These are phyloP conservation scores for Philhelius pedissequus DNA, from an alignment of 2,888 invertebrate species.

Conservation along the genomic window DNA sequence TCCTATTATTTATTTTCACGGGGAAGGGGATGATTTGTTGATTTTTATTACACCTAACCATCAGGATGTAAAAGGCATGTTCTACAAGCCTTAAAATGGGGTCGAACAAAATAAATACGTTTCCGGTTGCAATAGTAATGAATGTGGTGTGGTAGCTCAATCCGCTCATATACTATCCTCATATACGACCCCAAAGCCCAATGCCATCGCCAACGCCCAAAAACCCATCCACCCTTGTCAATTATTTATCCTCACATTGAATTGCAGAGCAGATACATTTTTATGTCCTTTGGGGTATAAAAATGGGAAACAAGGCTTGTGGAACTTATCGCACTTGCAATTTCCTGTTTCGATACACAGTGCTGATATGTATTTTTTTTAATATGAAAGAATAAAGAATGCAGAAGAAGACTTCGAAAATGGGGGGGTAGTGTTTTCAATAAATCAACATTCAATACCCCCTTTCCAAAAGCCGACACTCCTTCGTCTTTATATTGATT, in stretches of 20 bases:
- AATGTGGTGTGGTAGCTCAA: slow-evolving; percentile 21
- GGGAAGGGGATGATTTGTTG: slow-evolving; percentile 45
- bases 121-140: slow-evolving; percentile 46
- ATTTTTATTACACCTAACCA: slow-evolving; percentile 62
- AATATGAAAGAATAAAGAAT: not conserved
- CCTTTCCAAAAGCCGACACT: not conserved
- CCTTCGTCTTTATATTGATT: slow-evolving; percentile 37
- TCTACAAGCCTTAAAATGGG: slow-evolving; percentile 46
- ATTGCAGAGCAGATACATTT: slow-evolving; percentile 64
- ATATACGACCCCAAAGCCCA: not conserved
- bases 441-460: slow-evolving; percentile 62
- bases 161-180: not conserved
- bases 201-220: not conserved
- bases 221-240: slow-evolving; percentile 51
- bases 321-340: slow-evolving; percentile 67
- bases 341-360: slow-evolving; percentile 37
- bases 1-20: slow-evolving; percentile 63
- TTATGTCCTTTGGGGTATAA: slow-evolving; percentile 47
- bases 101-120: slow-evolving; percentile 29
- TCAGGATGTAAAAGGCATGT: slow-evolving; percentile 51
- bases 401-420: not conserved
- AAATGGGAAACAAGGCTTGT: slow-evolving; percentile 19
- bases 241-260: slow-evolving; percentile 66
- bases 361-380: not conserved
- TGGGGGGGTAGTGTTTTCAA: slow-evolving; percentile 56